Base-by-base conservation (phyloP, 2,113 vertebrate species). In the Sula dactylatra region DNA sequence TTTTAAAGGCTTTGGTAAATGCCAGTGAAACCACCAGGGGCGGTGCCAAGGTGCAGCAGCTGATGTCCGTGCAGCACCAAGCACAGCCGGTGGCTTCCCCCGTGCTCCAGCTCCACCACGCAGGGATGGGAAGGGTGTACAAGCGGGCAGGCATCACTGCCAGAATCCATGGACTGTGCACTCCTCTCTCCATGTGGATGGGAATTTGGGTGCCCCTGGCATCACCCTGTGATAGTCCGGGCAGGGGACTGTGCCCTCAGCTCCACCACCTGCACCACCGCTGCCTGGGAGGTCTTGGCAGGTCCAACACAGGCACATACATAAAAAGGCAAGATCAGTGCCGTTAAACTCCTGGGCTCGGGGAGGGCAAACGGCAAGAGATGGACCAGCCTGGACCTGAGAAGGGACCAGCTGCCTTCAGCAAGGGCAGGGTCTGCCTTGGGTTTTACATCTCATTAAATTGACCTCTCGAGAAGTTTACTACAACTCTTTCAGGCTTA, bases 71-170 rank as follows among this genome's bases (percentile, higher is more conserved):
- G 27, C 25, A 67, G 82, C 54, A 44, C 44, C 0, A 0, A 59
- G 73, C 69, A 45, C 32, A 1, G 0, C 50, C 1, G 4, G 32
- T 0, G 0, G 59, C 50, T 34, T 73, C 38, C 9, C 62, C n/a
- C 83, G 17, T 15, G 50, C 61, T 54, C 40, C 83, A 69, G 86
- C 66, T 42, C 55, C 59, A 54, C 10, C 65, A 25, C 0, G 0
- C 26, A 62, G 50, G 36, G 36, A 9, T 34, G 67, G 62, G 55
- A 42, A 77, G 42, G 24, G 21, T 52, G 9, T 40, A 22, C 16
- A 38, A 42, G 44, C 1, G 50, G n/a, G 10, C 29, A 34, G 55
- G 50, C 16, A 21, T 5, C 3, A 1, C 42, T 73, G 31, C 11
- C 54, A 32, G 31, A 58, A 73, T 4, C 83, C 58, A 3, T 2